These are phyloP conservation scores for Bambusicola thoracicus DNA, from an alignment of 2,113 vertebrate species.

Conservation along the genomic window DNA sequence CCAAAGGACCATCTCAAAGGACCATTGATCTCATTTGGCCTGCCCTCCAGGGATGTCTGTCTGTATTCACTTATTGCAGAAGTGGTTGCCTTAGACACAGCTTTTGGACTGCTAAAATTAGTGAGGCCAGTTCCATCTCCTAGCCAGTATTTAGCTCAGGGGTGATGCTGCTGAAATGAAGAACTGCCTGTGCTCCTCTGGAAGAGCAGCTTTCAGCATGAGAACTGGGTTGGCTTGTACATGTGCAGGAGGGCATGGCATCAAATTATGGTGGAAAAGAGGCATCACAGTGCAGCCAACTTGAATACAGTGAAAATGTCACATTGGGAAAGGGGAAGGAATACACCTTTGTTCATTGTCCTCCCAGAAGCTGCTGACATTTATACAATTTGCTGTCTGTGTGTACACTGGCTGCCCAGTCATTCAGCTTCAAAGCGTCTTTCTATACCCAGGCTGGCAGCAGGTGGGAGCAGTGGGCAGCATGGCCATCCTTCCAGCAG, in stretches of 20 bases:
- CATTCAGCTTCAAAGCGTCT: neutral
- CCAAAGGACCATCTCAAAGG: neutral
- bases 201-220: neutral
- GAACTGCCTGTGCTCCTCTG: neutral
- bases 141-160: neutral
- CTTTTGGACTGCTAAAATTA: neutral
- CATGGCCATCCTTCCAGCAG: accelerated
- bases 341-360: neutral
- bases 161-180: neutral
- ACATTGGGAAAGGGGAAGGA: neutral
- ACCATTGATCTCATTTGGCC: accelerated
- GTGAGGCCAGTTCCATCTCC: neutral
- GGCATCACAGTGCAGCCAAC: accelerated
- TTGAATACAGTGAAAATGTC: neutral
- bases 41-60: neutral
- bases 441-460: neutral
- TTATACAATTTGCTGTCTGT: neutral
- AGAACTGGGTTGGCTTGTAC: neutral
- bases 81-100: neutral
- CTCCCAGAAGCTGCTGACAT: neutral
- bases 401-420: neutral
- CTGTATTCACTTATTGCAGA: neutral
- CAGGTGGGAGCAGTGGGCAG: neutral
- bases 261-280: neutral
- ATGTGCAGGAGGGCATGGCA: accelerated